Evolutionary conservation across 2,113 vertebrate species (phyloP).

Genomic region (Hemiprocne comata): DNA sequence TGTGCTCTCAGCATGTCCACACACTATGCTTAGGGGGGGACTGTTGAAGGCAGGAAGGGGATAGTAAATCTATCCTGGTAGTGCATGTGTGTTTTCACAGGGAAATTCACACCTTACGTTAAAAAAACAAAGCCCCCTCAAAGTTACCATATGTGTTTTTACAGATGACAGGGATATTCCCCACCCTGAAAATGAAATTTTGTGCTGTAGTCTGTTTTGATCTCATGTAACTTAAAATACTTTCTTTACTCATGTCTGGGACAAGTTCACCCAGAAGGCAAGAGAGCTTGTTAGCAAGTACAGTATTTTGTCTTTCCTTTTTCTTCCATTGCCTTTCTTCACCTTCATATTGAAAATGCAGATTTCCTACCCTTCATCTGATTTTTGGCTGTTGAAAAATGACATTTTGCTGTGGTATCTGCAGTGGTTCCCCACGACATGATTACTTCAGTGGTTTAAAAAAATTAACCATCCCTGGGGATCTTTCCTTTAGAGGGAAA

Average conservation of each 20-base stretch:
- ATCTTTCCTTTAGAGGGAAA: not conserved
- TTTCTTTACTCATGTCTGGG: constrained; percentile 4
- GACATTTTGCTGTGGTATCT: not conserved
- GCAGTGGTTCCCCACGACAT: not conserved
- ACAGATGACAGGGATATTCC: constrained; percentile 46
- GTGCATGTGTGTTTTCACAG: constrained; percentile 30
- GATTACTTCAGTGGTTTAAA: not conserved
- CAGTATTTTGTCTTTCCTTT: not conserved
- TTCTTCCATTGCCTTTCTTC: not conserved
- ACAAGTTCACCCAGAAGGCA: not conserved
- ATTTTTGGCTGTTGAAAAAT: not conserved
- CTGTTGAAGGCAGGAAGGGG: constrained; percentile 48
- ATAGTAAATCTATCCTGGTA: constrained; percentile 42
- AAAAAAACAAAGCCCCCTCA: constrained; percentile 1
- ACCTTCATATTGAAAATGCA: not conserved
- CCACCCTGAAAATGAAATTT: constrained; percentile 21
- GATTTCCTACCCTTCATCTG: not conserved
- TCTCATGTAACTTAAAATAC: not conserved
- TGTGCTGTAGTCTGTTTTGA: not conserved
- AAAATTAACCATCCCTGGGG: not conserved
- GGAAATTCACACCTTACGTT: constrained; percentile 39
- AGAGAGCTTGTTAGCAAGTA: not conserved
- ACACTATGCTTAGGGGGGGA: not conserved
- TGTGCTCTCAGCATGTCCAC: constrained; percentile 61
- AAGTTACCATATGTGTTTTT: constrained; percentile 47